Percentiles rank a stretch among this genome's conserved stretches.
phyloP scores from a whole-genome alignment of 2,113 vertebrate genomes.

The Erpornis zantholeuca region DNA sequence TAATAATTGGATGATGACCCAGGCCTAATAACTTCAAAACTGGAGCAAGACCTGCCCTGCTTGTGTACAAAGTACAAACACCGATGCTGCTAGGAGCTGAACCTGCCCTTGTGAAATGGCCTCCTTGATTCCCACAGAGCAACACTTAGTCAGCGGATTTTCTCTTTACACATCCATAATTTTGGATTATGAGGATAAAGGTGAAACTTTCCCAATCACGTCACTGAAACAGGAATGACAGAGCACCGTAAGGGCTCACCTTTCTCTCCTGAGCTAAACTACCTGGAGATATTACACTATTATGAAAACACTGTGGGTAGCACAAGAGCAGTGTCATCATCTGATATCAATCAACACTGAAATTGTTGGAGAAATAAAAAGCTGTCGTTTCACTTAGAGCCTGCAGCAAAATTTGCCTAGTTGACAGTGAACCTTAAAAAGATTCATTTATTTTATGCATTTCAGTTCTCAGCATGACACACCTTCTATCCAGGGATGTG shows the following conservation, averaged over 20 bases:
- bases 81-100: fast-evolving
- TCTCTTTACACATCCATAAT: not conserved
- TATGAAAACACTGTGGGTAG: not conserved
- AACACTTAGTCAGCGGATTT: fast-evolving
- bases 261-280: not conserved
- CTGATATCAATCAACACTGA: not conserved
- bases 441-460: not conserved
- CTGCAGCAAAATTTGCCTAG: not conserved
- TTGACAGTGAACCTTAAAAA: not conserved
- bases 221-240: not conserved
- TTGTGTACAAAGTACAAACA: not conserved
- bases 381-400: not conserved
- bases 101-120: not conserved
- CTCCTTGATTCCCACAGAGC: not conserved
- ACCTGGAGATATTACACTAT: not conserved
- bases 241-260: not conserved
- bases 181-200: not conserved
- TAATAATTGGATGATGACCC: not conserved
- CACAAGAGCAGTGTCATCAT: not conserved
- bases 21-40: not conserved
- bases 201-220: not conserved
- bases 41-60: not conserved
- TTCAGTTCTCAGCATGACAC: not conserved
- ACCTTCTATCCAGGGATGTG: not conserved
- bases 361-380: not conserved